Base-by-base conservation (phyloP, 2,113 vertebrate species). In the Microcebus murinus region DNA sequence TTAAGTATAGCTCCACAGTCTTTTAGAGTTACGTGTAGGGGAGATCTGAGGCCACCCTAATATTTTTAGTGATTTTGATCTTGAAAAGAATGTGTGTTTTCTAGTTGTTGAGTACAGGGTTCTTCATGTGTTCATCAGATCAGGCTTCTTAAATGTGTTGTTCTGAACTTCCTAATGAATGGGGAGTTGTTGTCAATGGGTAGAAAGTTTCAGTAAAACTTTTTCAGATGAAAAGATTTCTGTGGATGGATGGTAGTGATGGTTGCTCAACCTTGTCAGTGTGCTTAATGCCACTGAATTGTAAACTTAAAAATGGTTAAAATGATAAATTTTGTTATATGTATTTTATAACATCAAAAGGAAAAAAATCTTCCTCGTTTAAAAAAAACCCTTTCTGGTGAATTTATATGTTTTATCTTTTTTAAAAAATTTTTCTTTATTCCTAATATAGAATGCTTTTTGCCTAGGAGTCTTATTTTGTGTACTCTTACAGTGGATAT, bases 51-150 rank as follows among this genome's bases (percentile, higher is more conserved):
- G 59, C 42, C 71, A 82, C 39, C 79, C 50, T 90, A 29, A 61
- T 36, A 80, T 91, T 97, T 95, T 63, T 83, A 67, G 25, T 79
- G 63, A 93, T 55, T 80, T 80, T 48, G 48, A 39, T 74, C 39
- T 61, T 86, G 12, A 71, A 50, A 84, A 79, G 76, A 91, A 25
- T 71, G 17, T 59, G 20, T 71, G 6, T 71, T 94, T 79, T 83
- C 39, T 48, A 71, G 29, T 42, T 84, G 55, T 80, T 83, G 61
- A 65, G 42, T 70, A 4, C n/a, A 57, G 45, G 45, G 8, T 73
- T 94, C 36, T 59, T 45, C 55, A 14, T 55, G 45, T 59, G 45
- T 85, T 85, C 48, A 13, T 79, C 61, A 42, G 20, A 65, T 50
- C 55, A 50, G 7, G 31, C 48, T 88, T 70, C 61, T 70, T 59